These are phyloP conservation scores for Parelbella ahira DNA, from an alignment of 2,888 invertebrate genomes.

Conservation along the genomic window DNA sequence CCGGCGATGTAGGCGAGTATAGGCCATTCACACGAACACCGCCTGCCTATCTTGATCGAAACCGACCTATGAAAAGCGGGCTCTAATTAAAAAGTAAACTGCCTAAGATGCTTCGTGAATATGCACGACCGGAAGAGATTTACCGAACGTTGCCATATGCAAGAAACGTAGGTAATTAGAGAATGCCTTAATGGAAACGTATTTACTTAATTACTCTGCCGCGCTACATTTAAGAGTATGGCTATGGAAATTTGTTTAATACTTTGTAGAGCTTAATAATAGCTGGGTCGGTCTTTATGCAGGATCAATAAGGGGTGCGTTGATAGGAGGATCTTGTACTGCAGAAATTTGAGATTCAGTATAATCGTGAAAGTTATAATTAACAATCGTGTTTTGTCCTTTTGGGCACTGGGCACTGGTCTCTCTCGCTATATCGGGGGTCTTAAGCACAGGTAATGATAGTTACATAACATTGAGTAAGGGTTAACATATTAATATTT, in stretches of 20 bases:
- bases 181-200: constrained; percentile 24
- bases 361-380: no score
- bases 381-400: no score
- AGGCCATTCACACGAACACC: constrained; percentile 77
- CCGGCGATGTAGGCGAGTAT: constrained; percentile 41
- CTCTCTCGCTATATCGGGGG: no score
- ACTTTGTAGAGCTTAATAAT: no score
- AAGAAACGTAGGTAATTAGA: constrained; percentile 19
- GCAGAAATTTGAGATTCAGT: no score
- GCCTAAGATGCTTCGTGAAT: constrained; percentile 65
- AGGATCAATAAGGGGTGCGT: no score
- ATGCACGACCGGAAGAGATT: constrained; percentile 66
- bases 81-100: constrained; percentile 78
- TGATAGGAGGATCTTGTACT: no score
- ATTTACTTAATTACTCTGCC: constrained; percentile 18
- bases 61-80: constrained; percentile 75
- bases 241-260: neutral
- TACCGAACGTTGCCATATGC: constrained; percentile 32
- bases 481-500: no score
- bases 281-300: no score
- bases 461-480: no score
- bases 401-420: no score
- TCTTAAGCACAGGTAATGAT: no score
- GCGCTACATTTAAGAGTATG: neutral
- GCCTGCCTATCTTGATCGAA: constrained; percentile 69